A percentile compares a stretch with the other conserved stretches of the same genome.
Conservation (phyloP, 2,113 vertebrate species). For the Numida meleagris region DNA sequence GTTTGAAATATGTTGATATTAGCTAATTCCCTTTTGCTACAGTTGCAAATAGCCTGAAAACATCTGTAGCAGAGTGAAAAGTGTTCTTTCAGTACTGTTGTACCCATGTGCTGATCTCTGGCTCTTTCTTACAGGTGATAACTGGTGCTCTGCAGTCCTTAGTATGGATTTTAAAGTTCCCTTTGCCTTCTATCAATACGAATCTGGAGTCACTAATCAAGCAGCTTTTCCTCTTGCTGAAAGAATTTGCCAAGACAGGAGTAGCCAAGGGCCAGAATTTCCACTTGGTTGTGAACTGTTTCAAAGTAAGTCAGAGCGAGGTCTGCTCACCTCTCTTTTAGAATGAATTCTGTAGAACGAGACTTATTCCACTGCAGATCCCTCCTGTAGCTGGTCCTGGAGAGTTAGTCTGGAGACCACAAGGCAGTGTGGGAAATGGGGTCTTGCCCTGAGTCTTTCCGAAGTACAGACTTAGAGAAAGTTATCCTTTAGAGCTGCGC, state of each 20-base stretch:
- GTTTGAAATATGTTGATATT: background rate
- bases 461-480: background rate
- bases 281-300: slow-evolving; percentile 92
- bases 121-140: slow-evolving; percentile 83
- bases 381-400: background rate
- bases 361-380: background rate
- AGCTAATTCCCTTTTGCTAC: background rate
- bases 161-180: slow-evolving; percentile 90
- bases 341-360: background rate
- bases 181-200: slow-evolving; percentile 83
- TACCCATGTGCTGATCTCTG: background rate
- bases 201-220: slow-evolving; percentile 81
- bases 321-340: background rate
- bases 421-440: background rate
- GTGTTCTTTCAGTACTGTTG: background rate
- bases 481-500: background rate
- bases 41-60: background rate
- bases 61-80: background rate
- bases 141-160: slow-evolving; percentile 89
- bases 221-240: slow-evolving; percentile 92
- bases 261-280: slow-evolving; percentile 93
- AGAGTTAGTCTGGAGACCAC: background rate
- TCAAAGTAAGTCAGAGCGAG: slow-evolving; percentile 84
- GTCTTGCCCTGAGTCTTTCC: background rate
- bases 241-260: slow-evolving; percentile 93